These are phyloP conservation scores for Yponomeuta sedellus DNA, from an alignment of 2,888 invertebrate genomes.

Conservation along the genomic window DNA sequence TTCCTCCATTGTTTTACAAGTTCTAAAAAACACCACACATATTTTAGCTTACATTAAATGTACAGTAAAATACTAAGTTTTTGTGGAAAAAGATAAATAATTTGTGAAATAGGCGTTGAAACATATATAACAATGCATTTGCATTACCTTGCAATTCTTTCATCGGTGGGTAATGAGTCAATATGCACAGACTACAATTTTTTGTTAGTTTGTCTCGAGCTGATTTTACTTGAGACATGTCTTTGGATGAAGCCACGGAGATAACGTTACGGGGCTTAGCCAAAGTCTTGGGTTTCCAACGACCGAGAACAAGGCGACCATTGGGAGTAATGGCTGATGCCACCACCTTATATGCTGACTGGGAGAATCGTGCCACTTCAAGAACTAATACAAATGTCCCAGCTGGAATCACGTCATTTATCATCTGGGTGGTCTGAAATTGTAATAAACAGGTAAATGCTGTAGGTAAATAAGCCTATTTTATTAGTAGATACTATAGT, in stretches of 20 bases:
- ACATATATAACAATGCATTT: too few relatives aligned
- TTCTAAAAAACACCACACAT: constrained; percentile 11
- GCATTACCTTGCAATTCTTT: constrained; percentile 8
- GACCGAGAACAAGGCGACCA: constrained; percentile 4
- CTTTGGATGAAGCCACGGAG: neutral
- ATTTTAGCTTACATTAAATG: too few relatives aligned
- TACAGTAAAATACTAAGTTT: too few relatives aligned
- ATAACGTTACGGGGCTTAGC: neutral
- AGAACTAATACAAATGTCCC: constrained; percentile 5
- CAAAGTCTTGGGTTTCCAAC: neutral
- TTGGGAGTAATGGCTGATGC: neutral
- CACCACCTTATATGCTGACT: neutral
- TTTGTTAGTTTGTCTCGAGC: neutral
- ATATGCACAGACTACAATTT: neutral
- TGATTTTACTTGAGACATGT: neutral
- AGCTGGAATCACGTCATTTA: neutral
- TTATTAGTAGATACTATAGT: too few relatives aligned
- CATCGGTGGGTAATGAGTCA: constrained; percentile 8
- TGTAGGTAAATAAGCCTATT: too few relatives aligned
- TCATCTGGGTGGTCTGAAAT: neutral
- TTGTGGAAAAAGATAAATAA: too few relatives aligned
- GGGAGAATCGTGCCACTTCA: neutral
- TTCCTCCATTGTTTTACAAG: constrained; percentile 24
- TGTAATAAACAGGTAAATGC: neutral
- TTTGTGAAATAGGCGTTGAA: too few relatives aligned